Evolutionary conservation across 2,888 invertebrate species (phyloP), one percentile per base, ranked within the genome.

Genomic region (Pelosia muscerda): DNA sequence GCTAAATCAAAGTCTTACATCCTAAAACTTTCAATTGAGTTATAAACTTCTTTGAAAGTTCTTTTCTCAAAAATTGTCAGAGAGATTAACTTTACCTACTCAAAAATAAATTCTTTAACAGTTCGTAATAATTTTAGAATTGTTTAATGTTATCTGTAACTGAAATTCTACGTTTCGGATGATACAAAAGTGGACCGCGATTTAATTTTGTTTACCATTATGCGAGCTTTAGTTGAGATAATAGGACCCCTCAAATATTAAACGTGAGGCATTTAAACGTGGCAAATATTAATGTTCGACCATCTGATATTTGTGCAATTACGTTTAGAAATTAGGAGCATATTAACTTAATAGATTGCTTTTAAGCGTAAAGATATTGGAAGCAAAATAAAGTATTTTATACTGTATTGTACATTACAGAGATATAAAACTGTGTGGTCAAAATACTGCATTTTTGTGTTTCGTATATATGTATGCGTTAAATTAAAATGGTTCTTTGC

Each of bases 261-360:
- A 63, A 61, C 60, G 58, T 63, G 31, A 22, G 55, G 23, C 31
- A 56, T 63, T 69, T 58, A 59, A 66, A 54, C 42, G 15, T 31
- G 58, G 60, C 58, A 42, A 28, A 22, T 22, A 28, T 58, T 56
- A 66, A 59, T 0, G 62, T 70, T 5, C 58, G 58, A 34, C 70
- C 63, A 74, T 67, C 64, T 64, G 26, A 42, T 69, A 71, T 74
- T 70, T 69, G 38, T 53, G 58, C 68, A 72, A 72, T 72, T 68
- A 66, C 62, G 42, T 60, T 54, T 57, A 55, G 34, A 49, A 49
- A 49, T 49, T 49, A 49, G 9, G n/a, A 49, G 49, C 49, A 19
- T 49, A 49, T 49, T 42, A 42, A 42, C 5, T 8, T 42, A 19
- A 42, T 19, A 42, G 19, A 42, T 42, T 42, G 19, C 6, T 42